Evolutionary conservation across 2,113 vertebrate genomes (phyloP).

Genomic region (Entelurus aequoreus): DNA sequence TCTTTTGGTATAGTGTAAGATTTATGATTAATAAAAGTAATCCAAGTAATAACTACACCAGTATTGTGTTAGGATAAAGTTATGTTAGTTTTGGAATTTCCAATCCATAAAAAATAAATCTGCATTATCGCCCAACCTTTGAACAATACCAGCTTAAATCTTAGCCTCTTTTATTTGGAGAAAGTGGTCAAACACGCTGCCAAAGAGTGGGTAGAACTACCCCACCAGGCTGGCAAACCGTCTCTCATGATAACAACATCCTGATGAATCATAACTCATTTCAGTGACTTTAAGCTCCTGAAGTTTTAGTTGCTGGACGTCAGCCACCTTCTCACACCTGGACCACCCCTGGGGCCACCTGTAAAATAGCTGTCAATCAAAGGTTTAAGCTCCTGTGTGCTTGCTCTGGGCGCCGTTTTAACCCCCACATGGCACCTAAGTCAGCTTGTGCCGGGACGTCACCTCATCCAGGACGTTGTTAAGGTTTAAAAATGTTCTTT

Average conservation of each 20-base stretch:
- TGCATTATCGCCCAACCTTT: neutral
- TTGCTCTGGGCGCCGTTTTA: conserved; percentile 56
- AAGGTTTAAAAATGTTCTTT: too few species aligned
- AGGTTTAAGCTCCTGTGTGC: conserved; percentile 46
- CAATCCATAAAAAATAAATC: neutral
- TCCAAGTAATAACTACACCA: neutral
- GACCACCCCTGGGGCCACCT: conserved; percentile 45
- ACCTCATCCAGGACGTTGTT: conserved; percentile 18
- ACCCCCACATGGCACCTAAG: conserved; percentile 38
- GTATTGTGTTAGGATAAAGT: neutral
- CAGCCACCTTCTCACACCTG: conserved; percentile 56
- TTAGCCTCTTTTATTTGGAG: neutral
- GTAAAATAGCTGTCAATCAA: conserved; percentile 63
- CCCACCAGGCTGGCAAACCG: conserved; percentile 22
- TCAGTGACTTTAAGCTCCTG: conserved; percentile 14
- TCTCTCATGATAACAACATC: conserved; percentile 18
- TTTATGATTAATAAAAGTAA: too few species aligned
- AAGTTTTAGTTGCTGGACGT: conserved; percentile 12
- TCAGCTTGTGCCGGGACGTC: conserved; percentile 40
- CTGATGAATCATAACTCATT: conserved; percentile 25
- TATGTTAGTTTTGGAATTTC: neutral
- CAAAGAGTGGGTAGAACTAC: neutral
- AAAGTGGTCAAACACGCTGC: neutral
- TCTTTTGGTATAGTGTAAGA: too few species aligned
- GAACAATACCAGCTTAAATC: neutral